Conservation (phyloP, 2,113 vertebrate species). For the Stegostoma tigrinum region DNA sequence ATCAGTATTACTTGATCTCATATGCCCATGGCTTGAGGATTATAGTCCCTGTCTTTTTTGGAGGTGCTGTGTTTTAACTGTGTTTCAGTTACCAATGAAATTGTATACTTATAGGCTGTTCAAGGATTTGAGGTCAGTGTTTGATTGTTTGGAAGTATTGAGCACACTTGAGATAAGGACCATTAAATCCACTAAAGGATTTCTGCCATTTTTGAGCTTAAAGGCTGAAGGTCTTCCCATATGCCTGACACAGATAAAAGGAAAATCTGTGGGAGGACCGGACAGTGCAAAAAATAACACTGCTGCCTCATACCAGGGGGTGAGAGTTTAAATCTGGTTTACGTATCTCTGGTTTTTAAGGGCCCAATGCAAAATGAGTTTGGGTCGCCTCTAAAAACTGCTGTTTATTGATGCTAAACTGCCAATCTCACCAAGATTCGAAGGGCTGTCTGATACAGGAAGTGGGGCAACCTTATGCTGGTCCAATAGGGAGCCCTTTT, state of each 20-base stretch:
- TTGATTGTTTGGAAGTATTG: conserved; percentile 7
- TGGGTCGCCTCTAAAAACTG: neutral
- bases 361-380: neutral
- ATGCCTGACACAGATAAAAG: neutral
- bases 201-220: neutral
- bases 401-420: neutral
- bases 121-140: neutral
- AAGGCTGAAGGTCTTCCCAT: neutral
- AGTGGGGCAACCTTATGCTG: neutral
- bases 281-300: neutral
- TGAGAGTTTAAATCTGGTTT: neutral
- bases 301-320: neutral
- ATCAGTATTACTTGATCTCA: conserved; percentile 33
- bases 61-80: neutral
- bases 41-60: neutral
- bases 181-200: neutral
- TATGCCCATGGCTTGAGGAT: neutral
- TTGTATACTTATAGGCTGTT: neutral
- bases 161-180: neutral
- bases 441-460: neutral
- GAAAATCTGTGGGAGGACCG: neutral
- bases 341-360: neutral
- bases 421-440: neutral
- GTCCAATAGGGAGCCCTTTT: neutral
- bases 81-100: conserved; percentile 8